phyloP scores from a whole-genome alignment of 2,888 invertebrate genomes.

The Blera fallax region DNA sequence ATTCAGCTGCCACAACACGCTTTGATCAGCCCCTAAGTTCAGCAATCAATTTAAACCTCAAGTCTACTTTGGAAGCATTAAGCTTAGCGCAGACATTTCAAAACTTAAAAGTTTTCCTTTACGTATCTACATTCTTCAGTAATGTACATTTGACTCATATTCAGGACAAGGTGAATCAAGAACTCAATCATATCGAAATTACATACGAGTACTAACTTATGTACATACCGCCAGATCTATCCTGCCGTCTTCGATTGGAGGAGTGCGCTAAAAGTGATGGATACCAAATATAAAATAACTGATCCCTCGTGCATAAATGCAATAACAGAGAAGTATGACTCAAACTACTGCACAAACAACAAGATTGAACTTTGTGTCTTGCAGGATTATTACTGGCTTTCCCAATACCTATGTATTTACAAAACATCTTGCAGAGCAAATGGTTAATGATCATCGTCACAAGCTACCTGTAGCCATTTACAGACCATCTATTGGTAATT shows the following conservation, averaged over 20 bases:
- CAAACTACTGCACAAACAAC: too few relatives aligned
- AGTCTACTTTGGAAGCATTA: constrained; percentile 85
- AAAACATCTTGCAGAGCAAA: constrained; percentile 92
- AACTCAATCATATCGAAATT: too few relatives aligned
- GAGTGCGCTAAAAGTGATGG: constrained; percentile 74
- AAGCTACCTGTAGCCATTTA: constrained; percentile 89
- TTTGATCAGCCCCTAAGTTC: constrained; percentile 90
- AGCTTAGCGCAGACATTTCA: constrained; percentile 84
- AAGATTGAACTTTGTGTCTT: not conserved
- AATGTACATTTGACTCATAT: constrained; percentile 89
- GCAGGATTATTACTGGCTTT: constrained; percentile 77
- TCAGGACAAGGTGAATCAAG: constrained; percentile 85
- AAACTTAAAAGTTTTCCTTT: constrained; percentile 85
- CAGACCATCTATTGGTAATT: constrained; percentile 91
- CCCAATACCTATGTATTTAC: constrained; percentile 97
- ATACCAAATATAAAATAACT: constrained; percentile 68
- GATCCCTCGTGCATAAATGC: constrained; percentile 63
- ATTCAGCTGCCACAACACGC: constrained; percentile 90
- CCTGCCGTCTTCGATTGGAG: constrained; percentile 78
- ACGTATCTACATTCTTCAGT: constrained; percentile 94
- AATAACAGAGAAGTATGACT: constrained; percentile 77
- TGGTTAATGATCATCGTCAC: constrained; percentile 86
- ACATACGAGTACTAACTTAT: too few relatives aligned
- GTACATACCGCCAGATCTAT: too few relatives aligned
- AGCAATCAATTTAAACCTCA: constrained; percentile 85